Evolutionary conservation across 2,113 vertebrate species (phyloP).

Genomic region (Lophochroa leadbeateri): DNA sequence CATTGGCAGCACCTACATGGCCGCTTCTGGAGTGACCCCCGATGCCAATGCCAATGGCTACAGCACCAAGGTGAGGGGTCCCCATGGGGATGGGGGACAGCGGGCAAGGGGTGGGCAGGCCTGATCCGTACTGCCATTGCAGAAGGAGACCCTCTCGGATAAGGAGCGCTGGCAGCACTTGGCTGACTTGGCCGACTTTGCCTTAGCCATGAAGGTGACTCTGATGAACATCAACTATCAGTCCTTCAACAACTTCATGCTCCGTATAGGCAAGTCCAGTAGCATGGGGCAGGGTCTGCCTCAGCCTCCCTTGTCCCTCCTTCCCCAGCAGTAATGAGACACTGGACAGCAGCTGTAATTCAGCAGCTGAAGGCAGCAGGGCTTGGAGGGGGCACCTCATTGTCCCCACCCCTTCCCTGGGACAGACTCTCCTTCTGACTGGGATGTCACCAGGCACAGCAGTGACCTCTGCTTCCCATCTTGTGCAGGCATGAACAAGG

Average conservation of each 20-base stretch:
- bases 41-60: conserved; percentile 80
- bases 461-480: rapidly evolving
- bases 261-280: conserved; percentile 86
- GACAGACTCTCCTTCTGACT: background rate
- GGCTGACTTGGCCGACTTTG: conserved; percentile 91
- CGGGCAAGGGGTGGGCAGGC: rapidly evolving
- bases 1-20: conserved; percentile 98
- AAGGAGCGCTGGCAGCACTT: conserved; percentile 93
- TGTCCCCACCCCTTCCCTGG: background rate
- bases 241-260: conserved; percentile 99
- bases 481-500: conserved; percentile 89
- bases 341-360: background rate
- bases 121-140: background rate
- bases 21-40: conserved; percentile 89
- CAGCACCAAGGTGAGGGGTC: conserved; percentile 58
- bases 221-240: conserved; percentile 96
- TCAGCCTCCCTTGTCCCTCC: background rate
- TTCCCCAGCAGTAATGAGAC: background rate
- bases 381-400: too few species aligned
- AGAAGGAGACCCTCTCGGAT: conserved; percentile 82
- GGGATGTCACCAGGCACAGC: background rate
- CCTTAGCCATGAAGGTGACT: conserved; percentile 94
- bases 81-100: rapidly evolving
- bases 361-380: background rate
- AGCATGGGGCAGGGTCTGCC: background rate